Base-by-base conservation (phyloP, 2,113 vertebrate genomes). In the Eleginops maclovinus region DNA sequence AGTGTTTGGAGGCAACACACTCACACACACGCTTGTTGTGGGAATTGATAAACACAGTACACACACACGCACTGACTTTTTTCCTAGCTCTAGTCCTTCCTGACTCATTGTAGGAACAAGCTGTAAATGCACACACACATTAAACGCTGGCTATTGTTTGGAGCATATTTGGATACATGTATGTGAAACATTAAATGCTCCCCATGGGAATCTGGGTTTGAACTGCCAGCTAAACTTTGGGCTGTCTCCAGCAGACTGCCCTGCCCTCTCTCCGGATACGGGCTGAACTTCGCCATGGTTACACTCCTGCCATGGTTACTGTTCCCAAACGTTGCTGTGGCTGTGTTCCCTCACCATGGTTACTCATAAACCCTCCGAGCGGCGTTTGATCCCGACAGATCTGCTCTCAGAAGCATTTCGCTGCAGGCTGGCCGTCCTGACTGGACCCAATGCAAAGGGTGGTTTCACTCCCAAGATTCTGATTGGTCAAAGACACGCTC, bases 231-330 rank as follows among this genome's bases (percentile, higher is more conserved):
- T 63, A 65, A 68, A 44, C 56, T 83, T 67, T 75, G 80, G 79
- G 56, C 81, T 68, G 13, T 28, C 66, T 88, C 79, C 87, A 75
- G 75, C 63, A 77, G 72, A 71, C 72, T 0, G 74, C 81, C 82
- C 85, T 74, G 82, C 82, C 84, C 83, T 76, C 67, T 59, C 70
- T 72, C 66, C 26, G 87, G 86, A 84, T 81, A 83, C 43, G 64
- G 86, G 55, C 77, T 86, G 70, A 85, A 85, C 84, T 79, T 88
- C 83, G 55, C 86, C 81, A 82, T 90, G 82, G 88, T 88, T 85
- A 89, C 82, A 7, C 78, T 81, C 77, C 72, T 86, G 88, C 88
- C 91, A 89, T 90, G 90, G 90, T 89, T 89, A 93, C 91, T 63
- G 81, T 75, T 77, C 71, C 87, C 79, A 91, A 92, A 91, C 77